Evolutionary conservation across 2,113 vertebrate genomes (phyloP), one percentile per base, ranked within the genome.

Genomic region (Chamaea fasciata): DNA sequence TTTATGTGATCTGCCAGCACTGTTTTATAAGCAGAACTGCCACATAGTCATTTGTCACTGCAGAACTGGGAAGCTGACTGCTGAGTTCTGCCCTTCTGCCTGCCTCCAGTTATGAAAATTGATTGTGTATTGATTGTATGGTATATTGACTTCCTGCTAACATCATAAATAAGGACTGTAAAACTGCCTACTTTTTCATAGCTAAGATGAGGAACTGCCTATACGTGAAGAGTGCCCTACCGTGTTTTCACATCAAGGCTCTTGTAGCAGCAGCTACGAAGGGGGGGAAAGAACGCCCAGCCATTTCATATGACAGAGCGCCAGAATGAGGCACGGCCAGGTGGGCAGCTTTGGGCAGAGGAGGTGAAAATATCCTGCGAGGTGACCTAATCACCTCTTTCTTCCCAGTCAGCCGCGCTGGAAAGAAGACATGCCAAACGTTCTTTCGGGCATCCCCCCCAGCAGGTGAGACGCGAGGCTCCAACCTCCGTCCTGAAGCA

Each of bases 401-500:
- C 31, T 20, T 75, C 30, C 27, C 57, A 26, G 17, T 8, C 6
- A 28, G 8, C 20, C 30, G 7, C 10, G 4, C 13, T 33, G 70
- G 17, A 11, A 52, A 37, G 52, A 13, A 18, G 17, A 31, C 22
- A 31, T 6, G 16, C 31, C 24, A 28, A 31, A 7, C 17, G 9
- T 19, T 44, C 30, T 39, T 8, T 26, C 13, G 5, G 13, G 10
- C 55, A 15, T 5, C 9, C 21, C 22, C 27, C 31, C 2, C 49
- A 2, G 33, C 16, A 2, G 31, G 9, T 9, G 8, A 5, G 37
- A 20, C 0, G 24, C 2, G 6, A 10, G 47, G 35, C 5, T 80
- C 17, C 20, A 8, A 13, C 1, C 3, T 2, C 10, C 10, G 1
- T 22, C 2, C 50, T 0, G 3, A 6, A 13, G 6, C 50, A 21